phyloP scores from a whole-genome alignment of 2,113 vertebrate genomes.

The Sminthopsis crassicaudata region DNA sequence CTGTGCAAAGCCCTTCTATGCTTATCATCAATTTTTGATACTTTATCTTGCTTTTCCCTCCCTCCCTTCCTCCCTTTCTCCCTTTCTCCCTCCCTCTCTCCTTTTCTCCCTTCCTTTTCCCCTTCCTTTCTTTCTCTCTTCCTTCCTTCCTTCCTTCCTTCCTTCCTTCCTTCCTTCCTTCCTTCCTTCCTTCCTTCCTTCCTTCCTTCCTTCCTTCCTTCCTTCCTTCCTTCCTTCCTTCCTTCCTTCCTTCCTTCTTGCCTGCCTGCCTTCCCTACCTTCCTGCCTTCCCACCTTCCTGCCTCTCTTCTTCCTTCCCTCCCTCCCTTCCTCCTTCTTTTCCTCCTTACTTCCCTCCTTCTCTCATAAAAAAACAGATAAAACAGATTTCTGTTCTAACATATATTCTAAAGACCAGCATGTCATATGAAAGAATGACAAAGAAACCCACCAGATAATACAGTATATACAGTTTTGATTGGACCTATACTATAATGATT shows the following conservation, averaged over 20 bases:
- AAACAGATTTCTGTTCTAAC: background rate
- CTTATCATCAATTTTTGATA: background rate
- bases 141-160: too few species aligned
- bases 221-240: too few species aligned
- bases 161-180: background rate
- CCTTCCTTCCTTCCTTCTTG: too few species aligned
- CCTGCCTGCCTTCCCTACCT: too few species aligned
- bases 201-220: fast-evolving
- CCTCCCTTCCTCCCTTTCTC: too few species aligned
- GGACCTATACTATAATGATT: background rate
- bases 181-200: too few species aligned
- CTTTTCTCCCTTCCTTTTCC: too few species aligned
- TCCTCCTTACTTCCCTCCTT: background rate
- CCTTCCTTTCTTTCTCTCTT: too few species aligned
- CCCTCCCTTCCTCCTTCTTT: too few species aligned
- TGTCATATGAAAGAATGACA: background rate
- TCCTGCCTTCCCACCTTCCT: too few species aligned
- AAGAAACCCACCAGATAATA: background rate
- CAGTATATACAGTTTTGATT: background rate
- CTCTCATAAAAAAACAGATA: background rate
- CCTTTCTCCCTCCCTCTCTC: too few species aligned
- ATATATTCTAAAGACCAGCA: background rate
- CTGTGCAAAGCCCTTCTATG: background rate
- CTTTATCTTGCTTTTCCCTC: background rate
- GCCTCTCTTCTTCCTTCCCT: too few species aligned